Evolutionary conservation across 1,140 invertebrate species (phyloP), one percentile per base, ranked within the genome.

Genomic region (Dermatophagoides farinae): DNA sequence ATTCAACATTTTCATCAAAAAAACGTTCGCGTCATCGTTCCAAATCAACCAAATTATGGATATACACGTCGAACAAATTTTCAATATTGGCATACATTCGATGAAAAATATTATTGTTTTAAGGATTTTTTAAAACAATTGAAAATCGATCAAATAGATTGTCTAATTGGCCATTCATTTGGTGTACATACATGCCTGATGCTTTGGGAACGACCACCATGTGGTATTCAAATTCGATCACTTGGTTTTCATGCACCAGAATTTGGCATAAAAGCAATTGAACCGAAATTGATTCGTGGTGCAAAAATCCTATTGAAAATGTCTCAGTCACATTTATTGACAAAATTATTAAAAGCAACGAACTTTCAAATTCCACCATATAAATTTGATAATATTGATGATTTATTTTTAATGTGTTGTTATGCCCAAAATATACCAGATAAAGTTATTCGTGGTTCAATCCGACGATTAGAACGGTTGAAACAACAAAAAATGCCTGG

Each of bases 41-140:
- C 57, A 25, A 59, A 59, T 50, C 16, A 52, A 38, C 57, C 57
- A 22, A 40, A 59, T 37, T 59, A 52, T 59, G 6, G 11, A 52
- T 40, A 46, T 18, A 59, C 57, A 12, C 46, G 57, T 6, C 25
- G 16, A 23, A 47, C 22, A n/a, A 39, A 18, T 20, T 22, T 23
- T 20, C 25, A 62, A 64, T 59, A 6, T 22, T 59, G 39, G 57
- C 57, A 59, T 37, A 22, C 43, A 18, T 52, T 12, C 20, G 57
- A 23, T 16, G 57, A 59, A 37, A 46, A 25, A 22, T 23, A n/a
- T 50, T 8, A 23, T 20, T 59, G 54, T 16, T 5, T 59, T 31
- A 18, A 37, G 6, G 57, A 59, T 37, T 57, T 57, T 44, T n/a
- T 59, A 1, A 6, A 23, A 47, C 16, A 20, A 16, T 16, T 59